Base-by-base conservation (phyloP, 2,797 vertebrate species). In the Cottoperca gobio region DNA sequence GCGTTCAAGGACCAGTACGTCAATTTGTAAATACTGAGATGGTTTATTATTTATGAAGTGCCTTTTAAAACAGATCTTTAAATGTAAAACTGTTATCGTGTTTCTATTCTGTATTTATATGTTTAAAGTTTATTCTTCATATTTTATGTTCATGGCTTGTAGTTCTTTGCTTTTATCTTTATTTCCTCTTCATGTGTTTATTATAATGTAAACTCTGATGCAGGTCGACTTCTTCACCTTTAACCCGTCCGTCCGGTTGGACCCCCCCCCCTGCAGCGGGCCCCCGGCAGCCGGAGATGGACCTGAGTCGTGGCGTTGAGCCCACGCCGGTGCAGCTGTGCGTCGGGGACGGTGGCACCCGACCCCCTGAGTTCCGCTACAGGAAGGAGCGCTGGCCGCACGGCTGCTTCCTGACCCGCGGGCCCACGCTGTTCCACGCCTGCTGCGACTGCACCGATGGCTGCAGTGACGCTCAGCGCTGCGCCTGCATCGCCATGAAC, bases 361-460 rank as follows among this genome's bases (percentile, higher is more conserved):
- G 87, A 0, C 95, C 96, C 1, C 81, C 93, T 0, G 90, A 94
- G 6, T 99, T 99, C 91, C 96, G 95, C 12, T 99, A 99, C 66
- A 94, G 97, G 40, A 97, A 95, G 76, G 94, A 95, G 0, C 92
- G 97, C 0, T 97, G 96, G 97, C 98, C 97, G 0, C 96, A 94
- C 11, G 94, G 96, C 73, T 98, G 96, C 85, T 97, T 94, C 66
- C 90, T 99, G 69, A 95, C 94, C 65, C 86, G 92, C 11, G 87
- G 93, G 16, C 31, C 67, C 1, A 79, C 84, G 4, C 80, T 94
- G 23, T 97, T 97, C 89, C 37, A 63, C 8, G 81, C 90, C 54
- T 97, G 96, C 21, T 99, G 97, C 77, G 94, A 95, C 89, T 99
- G 98, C 81, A 91, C 80, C 0, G 96, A 97, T 50, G 96, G 96